Conservation (phyloP, 2,888 invertebrate genomes). For the Thecophora atra region DNA sequence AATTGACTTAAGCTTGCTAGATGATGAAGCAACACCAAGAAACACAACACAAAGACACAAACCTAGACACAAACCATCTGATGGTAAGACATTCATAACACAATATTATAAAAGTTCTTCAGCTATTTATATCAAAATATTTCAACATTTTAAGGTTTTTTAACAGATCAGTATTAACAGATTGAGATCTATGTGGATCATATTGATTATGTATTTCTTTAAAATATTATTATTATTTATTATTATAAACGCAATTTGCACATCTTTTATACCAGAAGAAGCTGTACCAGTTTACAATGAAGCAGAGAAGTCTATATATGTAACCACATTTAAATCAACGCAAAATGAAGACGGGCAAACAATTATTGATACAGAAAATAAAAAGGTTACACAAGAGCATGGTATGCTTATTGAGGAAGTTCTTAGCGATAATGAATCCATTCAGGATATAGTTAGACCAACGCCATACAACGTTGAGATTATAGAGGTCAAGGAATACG, state of each 20-base stretch:
- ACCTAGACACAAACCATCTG: conserved; percentile 54
- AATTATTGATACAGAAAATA: conserved; percentile 62
- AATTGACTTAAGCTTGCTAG: conserved; percentile 62
- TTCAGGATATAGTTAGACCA: conserved; percentile 50
- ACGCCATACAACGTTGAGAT: conserved; percentile 60
- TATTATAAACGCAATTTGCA: conserved; percentile 10
- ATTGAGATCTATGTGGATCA: not conserved
- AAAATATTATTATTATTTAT: not conserved
- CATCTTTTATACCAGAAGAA: conserved; percentile 49
- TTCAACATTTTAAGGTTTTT: too few species aligned
- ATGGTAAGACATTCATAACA: conserved; percentile 56
- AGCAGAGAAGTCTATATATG: conserved; percentile 63
- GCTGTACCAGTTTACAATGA: conserved; percentile 54
- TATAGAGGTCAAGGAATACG: conserved; percentile 60
- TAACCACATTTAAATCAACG: conserved; percentile 65
- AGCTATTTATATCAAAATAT: conserved; percentile 13
- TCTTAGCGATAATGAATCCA: conserved; percentile 63
- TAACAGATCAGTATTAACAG: not conserved
- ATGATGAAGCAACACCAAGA: conserved; percentile 56
- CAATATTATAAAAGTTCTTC: conserved; percentile 41
- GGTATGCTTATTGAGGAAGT: conserved; percentile 63
- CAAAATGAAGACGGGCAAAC: conserved; percentile 63
- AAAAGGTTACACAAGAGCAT: conserved; percentile 62
- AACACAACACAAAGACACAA: conserved; percentile 55
- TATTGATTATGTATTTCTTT: conserved; percentile 14